Base-by-base conservation (phyloP, 2,888 invertebrate species). In the Tachina fera region DNA sequence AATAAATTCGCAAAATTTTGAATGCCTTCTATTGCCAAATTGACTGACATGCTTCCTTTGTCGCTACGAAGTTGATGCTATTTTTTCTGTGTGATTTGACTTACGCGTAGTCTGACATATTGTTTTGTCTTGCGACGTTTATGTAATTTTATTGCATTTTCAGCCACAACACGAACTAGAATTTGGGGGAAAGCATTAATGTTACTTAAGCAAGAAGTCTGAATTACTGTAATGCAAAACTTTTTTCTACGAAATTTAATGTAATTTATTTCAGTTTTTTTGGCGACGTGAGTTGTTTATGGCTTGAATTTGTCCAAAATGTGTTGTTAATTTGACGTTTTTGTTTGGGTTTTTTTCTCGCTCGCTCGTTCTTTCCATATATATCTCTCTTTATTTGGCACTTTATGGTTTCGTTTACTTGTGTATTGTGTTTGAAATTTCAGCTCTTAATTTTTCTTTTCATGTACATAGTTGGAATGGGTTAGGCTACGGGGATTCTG, bases 271-370 rank as follows among this genome's bases (percentile, higher is more conserved):
- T 79, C 72, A 61, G 31, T 41, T 49, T 68, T 49, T 68, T 77
- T 71, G 86, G 83, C 81, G 86, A 68, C 83, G 80, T 82, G 68
- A 77, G 87, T 90, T 91, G 89, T 91, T 91, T 90, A 91, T 90
- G 89, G 88, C 89, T 90, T 90, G 90, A 90, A 90, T 90, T 90
- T 90, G 89, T 87, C 89, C 89, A 60, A 90, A 91, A 91, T 91
- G 89, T 89, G 89, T 91, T 91, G 89, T 91, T 90, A 90, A 90
- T 90, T 90, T 91, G 88, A 88, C 88, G 88, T 16, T 75, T 77
- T 88, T 88, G 87, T 88, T 58, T 72, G 9, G 1, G 19, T 16
- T 51, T 51, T 19, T 60, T 22, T n/a, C 1, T 39, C 31, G 5
- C 9, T 39, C 5, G 31, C 31, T 31, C 31, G 19, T 19, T 68